Conservation (phyloP, 2,113 vertebrate genomes). For the Halichoeres trimaculatus region DNA sequence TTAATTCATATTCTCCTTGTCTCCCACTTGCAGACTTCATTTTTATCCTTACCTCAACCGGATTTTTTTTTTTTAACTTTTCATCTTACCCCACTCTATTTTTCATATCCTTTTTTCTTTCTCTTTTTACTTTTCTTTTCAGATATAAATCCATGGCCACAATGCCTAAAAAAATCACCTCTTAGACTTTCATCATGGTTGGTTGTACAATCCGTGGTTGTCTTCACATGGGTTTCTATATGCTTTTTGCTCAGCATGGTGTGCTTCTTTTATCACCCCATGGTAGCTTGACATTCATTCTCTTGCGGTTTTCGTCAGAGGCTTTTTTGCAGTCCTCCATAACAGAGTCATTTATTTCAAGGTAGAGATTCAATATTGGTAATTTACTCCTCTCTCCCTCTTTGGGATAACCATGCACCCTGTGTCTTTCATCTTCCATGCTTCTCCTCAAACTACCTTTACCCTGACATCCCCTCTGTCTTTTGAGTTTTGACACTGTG, state of each 20-base stretch:
- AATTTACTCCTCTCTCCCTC: conserved; percentile 45
- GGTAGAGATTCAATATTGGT: conserved; percentile 50
- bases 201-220: not conserved
- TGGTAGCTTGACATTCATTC: conserved; percentile 23
- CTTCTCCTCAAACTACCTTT: conserved; percentile 40
- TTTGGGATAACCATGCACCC: conserved; percentile 16
- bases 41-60: not conserved
- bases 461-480: conserved; percentile 24
- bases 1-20: conserved; percentile 42
- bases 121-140: not conserved
- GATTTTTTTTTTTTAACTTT: not conserved
- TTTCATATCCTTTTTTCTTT: not conserved
- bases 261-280: conserved; percentile 3
- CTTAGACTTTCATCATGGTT: not conserved
- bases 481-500: conserved; percentile 3
- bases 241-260: conserved; percentile 30
- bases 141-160: conserved; percentile 6
- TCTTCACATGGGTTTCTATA: conserved; percentile 23
- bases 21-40: conserved; percentile 5
- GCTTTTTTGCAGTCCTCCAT: conserved; percentile 53
- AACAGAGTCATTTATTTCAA: conserved; percentile 37
- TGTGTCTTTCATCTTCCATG: conserved; percentile 61
- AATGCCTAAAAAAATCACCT: not conserved
- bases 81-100: not conserved
- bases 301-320: conserved; percentile 28